These are phyloP conservation scores for Heloderma charlesbogerti DNA, from an alignment of 2,113 vertebrate species.

Conservation along the genomic window DNA sequence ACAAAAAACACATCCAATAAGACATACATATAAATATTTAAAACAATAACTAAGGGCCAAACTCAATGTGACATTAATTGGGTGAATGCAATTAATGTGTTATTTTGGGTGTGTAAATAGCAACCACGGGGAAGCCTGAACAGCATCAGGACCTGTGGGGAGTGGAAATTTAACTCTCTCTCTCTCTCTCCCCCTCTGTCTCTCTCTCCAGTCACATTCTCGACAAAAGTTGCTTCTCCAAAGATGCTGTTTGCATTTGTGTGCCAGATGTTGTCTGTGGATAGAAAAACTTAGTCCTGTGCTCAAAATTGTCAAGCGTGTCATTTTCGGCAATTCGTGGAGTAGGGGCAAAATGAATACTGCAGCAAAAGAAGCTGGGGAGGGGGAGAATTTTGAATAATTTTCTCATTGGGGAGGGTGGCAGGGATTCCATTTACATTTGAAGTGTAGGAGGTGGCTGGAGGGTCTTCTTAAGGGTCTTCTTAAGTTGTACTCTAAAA, in stretches of 20 bases:
- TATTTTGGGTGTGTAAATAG: neutral
- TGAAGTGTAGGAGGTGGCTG: too few species aligned
- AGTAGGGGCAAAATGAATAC: neutral
- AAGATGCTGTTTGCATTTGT: neutral
- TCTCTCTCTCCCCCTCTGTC: too few species aligned
- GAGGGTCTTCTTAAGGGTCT: neutral
- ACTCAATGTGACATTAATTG: neutral
- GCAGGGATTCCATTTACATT: too few species aligned
- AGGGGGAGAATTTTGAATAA: too few species aligned
- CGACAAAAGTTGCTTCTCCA: neutral
- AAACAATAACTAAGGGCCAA: neutral
- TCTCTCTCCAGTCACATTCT: too few species aligned
- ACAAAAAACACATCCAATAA: neutral
- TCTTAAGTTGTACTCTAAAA: neutral
- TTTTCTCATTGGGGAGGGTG: too few species aligned
- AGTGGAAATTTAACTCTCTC: neutral
- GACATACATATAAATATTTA: neutral
- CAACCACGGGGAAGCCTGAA: neutral
- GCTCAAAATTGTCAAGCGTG: too few species aligned
- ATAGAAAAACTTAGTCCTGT: neutral
- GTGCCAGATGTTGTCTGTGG: neutral
- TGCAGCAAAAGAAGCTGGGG: neutral
- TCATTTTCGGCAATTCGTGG: too few species aligned
- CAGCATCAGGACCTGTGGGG: neutral
- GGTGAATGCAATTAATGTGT: neutral